Percentiles rank a stretch among this genome's conserved stretches.
Conservation (phyloP, 2,113 vertebrate genomes). For the Danio rerio region GRCz12tu NC_133191.1:43164501-43165000, state of each 20-base stretch:
- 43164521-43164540: no score
- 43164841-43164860: slow-evolving; percentile 18
- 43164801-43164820: slow-evolving; percentile 28
- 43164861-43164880: slow-evolving; percentile 6
- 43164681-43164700: slow-evolving; percentile 50
- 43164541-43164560: no score
- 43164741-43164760: slow-evolving; percentile 41
- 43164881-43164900: not conserved
- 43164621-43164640: slow-evolving; percentile 18
- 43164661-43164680: slow-evolving; percentile 49
- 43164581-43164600: slow-evolving; percentile 13
- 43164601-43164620: slow-evolving; percentile 8
- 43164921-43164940: not conserved
- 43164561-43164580: slow-evolving; percentile 1
- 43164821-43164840: slow-evolving; percentile 13
- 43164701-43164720: slow-evolving; percentile 52
- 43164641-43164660: slow-evolving; percentile 57
- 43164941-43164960: not conserved
- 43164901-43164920: not conserved
- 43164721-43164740: slow-evolving; percentile 53
- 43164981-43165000: not conserved
- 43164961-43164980: not conserved
- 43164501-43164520: no score
- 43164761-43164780: slow-evolving; percentile 26
- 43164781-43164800: slow-evolving; percentile 29